Base-by-base conservation (phyloP, 2,888 invertebrate genomes). In the Endotricha flammealis region DNA sequence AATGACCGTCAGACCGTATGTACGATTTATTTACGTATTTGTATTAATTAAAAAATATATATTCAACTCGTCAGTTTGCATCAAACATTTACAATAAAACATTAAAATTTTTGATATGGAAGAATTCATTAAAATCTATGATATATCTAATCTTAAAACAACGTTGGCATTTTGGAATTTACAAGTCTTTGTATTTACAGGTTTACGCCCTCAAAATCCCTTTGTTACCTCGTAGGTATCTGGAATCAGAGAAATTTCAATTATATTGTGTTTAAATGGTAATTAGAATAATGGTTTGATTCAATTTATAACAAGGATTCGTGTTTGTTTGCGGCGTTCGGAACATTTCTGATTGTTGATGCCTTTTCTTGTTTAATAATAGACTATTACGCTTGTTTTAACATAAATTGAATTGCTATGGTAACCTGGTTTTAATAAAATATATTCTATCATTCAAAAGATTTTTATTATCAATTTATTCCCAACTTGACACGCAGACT, bases 161-260 rank as follows among this genome's bases (percentile, higher is more conserved):
- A 41, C n/a, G 45, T 53, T 53, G 53, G 53, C 53, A 53, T 47
- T 44, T 50, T 39, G 48, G 50, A 48, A 54, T 54, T 50, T 54
- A 54, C 54, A 54, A 64, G 62, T 58, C 57, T 62, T 64, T 57
- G 38, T 29, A 62, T 63, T 57, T 64, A 63, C 57, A 64, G 32
- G 22, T 8, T 20, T 20, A 39, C 39, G 41, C 49, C 30, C 36
- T 39, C 38, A 23, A 30, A 29, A 17, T 33, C 64, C 62, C 57
- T 60, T 52, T 79, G 82, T 65, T 83, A 83, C 72, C 83, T 83
- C 38, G 72, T 75, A 16, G 81, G 78, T 60, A 83, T 74, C 83
- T 83, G 81, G 28, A 68, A 76, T 38, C 56, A 47, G 44, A 50
- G 30, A 39, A 30, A 43, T 39, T 34, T 20, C 12, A 29, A 34